Conservation (phyloP, 2,888 invertebrate genomes). For the Empis stercorea region DNA sequence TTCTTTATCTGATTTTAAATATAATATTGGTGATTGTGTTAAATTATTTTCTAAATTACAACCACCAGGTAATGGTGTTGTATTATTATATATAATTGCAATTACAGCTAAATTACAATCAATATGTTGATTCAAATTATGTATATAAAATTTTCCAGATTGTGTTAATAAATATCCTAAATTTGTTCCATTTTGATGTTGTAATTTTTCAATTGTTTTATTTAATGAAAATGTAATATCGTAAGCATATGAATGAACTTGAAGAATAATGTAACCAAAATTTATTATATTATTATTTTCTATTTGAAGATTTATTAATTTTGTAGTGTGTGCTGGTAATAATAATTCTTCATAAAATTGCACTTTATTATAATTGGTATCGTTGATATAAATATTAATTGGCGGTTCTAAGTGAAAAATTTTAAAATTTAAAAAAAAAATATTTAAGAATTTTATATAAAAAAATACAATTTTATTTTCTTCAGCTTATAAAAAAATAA, state of each 20-base stretch:
- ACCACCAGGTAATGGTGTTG: constrained; percentile 7
- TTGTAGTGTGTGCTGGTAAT: neutral
- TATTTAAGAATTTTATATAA: too few relatives aligned
- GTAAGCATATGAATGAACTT: constrained; percentile 5
- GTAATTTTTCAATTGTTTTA: neutral
- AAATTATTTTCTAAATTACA: constrained; percentile 2
- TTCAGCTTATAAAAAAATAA: too few relatives aligned
- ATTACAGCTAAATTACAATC: neutral
- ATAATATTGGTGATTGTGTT: neutral
- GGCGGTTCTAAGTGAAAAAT: neutral
- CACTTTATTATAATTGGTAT: neutral
- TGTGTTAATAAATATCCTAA: neutral
- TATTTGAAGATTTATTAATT: neutral
- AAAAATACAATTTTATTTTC: too few relatives aligned
- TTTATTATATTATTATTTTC: neutral
- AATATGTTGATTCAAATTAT: neutral
- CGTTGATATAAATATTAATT: neutral
- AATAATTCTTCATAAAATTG: constrained; percentile 1
- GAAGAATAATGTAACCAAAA: constrained; percentile 4
- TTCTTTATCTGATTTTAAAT: neutral
- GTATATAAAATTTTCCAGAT: neutral
- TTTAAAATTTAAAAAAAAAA: too few relatives aligned
- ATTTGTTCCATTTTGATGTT: constrained; percentile 2
- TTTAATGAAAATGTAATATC: neutral
- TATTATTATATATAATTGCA: neutral